Percentiles rank a stretch among this genome's conserved stretches.
These are phyloP conservation scores for Sparidentex hasta DNA, from an alignment of 2,797 vertebrate genomes.

Conservation along the genomic window DNA sequence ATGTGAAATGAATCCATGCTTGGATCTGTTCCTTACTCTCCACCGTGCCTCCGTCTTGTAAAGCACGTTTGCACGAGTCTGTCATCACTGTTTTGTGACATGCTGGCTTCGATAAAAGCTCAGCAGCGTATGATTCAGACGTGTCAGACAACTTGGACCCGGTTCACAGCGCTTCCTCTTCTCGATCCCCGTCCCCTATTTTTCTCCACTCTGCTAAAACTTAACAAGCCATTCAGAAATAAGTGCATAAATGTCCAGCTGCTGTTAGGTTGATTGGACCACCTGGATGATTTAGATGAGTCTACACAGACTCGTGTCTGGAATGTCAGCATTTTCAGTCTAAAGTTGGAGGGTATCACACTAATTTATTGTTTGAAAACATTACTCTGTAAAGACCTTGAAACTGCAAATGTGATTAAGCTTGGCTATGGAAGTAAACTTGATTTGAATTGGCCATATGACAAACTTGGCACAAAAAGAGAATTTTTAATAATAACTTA, in stretches of 20 bases:
- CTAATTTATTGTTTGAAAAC: background rate
- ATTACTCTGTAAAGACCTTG: background rate
- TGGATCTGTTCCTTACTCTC: no score
- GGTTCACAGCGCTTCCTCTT: no score
- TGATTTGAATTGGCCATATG: slow-evolving; percentile 11
- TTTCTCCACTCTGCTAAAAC: background rate
- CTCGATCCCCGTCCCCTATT: background rate
- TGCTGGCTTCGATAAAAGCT: no score
- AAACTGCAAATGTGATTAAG: slow-evolving; percentile 1
- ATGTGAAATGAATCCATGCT: no score
- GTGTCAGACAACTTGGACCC: no score
- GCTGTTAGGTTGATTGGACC: background rate
- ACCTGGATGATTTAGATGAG: background rate
- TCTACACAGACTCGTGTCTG: background rate
- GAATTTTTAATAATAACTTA: slow-evolving; percentile 9
- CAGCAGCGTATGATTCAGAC: no score
- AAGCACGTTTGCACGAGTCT: no score
- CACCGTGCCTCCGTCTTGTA: no score
- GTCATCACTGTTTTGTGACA: no score
- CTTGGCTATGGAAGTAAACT: background rate
- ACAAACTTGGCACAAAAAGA: slow-evolving; percentile 1
- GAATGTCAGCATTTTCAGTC: background rate
- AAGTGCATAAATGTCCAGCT: background rate
- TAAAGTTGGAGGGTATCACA: background rate
- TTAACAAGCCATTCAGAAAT: background rate